Evolutionary conservation across 2,888 invertebrate genomes (phyloP).

Genomic region (Mesorhabditis spiculigera): DNA sequence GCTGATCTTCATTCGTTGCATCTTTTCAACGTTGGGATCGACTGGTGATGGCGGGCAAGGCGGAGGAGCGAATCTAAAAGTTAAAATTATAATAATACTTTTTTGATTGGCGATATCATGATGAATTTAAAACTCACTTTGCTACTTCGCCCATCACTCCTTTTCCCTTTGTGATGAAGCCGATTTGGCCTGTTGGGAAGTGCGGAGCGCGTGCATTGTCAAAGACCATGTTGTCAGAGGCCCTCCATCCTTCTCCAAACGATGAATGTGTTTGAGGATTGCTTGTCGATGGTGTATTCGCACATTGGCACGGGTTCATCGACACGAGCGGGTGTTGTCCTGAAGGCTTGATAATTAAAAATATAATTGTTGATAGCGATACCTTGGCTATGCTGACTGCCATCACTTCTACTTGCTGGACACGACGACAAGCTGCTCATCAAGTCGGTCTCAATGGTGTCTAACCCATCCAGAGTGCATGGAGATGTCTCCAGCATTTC

Average conservation of each 20-base stretch:
- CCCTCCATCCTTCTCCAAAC: slow-evolving; percentile 61
- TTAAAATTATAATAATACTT: too few species aligned
- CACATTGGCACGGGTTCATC: background rate
- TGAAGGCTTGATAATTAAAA: background rate
- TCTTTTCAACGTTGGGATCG: background rate
- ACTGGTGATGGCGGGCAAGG: background rate
- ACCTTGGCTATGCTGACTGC: slow-evolving; percentile 15
- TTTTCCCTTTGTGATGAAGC: slow-evolving; percentile 9
- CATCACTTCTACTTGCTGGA: slow-evolving; percentile 16
- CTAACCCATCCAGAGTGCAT: background rate
- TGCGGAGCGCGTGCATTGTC: slow-evolving; percentile 20
- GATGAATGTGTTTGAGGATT: slow-evolving; percentile 12
- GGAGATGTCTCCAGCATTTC: background rate
- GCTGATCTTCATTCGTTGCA: background rate
- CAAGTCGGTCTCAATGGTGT: slow-evolving; percentile 58
- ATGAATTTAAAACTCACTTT: slow-evolving; percentile 11
- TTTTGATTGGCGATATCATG: background rate
- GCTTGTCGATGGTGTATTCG: background rate
- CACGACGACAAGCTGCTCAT: slow-evolving; percentile 56
- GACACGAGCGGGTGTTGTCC: background rate
- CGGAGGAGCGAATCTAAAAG: background rate
- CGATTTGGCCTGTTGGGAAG: slow-evolving; percentile 9
- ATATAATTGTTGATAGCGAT: slow-evolving; percentile 8
- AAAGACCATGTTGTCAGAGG: slow-evolving; percentile 59
- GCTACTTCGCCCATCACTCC: slow-evolving; percentile 23